Evolutionary conservation across 2,888 invertebrate genomes (phyloP).

Genomic region (Pecten maximus): DNA sequence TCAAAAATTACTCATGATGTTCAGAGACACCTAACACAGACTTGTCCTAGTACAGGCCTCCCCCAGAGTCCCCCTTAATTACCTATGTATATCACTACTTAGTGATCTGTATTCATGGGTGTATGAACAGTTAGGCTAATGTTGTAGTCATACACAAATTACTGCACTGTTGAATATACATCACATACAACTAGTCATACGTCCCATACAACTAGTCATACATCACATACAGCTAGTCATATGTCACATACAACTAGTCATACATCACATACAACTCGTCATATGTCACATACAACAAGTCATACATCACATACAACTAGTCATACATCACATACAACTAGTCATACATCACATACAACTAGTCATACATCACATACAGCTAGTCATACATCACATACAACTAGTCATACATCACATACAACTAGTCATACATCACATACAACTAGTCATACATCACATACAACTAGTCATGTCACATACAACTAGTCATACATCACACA

Average conservation of each 20-base stretch:
- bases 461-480: background rate
- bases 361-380: background rate
- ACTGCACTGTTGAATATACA: too few species aligned
- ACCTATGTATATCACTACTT: background rate
- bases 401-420: background rate
- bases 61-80: background rate
- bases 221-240: background rate
- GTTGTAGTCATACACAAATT: too few species aligned
- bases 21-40: background rate
- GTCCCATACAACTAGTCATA: too few species aligned
- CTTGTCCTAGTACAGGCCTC: background rate
- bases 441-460: background rate
- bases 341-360: background rate
- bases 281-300: background rate
- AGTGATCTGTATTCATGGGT: too few species aligned
- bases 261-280: background rate
- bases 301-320: background rate
- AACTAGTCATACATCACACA: background rate
- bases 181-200: too few species aligned
- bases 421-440: background rate
- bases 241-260: background rate
- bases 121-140: too few species aligned
- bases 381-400: background rate
- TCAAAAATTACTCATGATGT: conserved; percentile 4
- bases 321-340: background rate